These are phyloP conservation scores for Ophraella communa DNA, from an alignment of 2,888 invertebrate genomes.

Conservation along the genomic window DNA sequence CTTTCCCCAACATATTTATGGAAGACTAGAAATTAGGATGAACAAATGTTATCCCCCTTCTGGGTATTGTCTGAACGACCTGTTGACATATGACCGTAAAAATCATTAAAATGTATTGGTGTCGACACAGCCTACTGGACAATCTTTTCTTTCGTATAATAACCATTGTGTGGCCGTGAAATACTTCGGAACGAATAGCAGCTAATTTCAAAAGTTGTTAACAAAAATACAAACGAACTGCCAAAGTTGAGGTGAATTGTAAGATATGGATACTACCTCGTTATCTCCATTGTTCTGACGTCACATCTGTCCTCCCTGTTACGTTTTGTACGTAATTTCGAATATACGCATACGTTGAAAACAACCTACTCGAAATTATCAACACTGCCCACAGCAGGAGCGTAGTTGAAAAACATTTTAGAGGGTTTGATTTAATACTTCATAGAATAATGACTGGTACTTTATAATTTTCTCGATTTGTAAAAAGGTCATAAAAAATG, in stretches of 20 bases:
- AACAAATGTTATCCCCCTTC: too few species aligned
- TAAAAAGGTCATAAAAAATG: too few species aligned
- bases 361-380: slow-evolving; percentile 35
- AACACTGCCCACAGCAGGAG: slow-evolving; percentile 31
- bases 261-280: slow-evolving; percentile 54
- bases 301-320: slow-evolving; percentile 56
- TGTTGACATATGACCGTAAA: slow-evolving; percentile 13
- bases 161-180: slow-evolving; percentile 28
- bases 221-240: slow-evolving; percentile 37
- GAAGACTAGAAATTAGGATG: too few species aligned
- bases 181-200: slow-evolving; percentile 33
- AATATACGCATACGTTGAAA: slow-evolving; percentile 31
- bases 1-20: too few species aligned
- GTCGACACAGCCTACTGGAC: slow-evolving; percentile 35
- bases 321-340: slow-evolving; percentile 46
- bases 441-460: too few species aligned
- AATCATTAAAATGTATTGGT: slow-evolving; percentile 20
- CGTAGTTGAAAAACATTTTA: neutral
- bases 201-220: slow-evolving; percentile 31
- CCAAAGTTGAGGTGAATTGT: slow-evolving; percentile 44
- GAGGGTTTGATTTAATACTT: neutral
- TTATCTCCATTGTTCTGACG: slow-evolving; percentile 55
- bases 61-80: too few species aligned
- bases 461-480: too few species aligned
- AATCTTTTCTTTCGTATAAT: slow-evolving; percentile 20